Conservation (phyloP, 2,797 vertebrate species). For the Cynodonichthys magdalenae region DNA sequence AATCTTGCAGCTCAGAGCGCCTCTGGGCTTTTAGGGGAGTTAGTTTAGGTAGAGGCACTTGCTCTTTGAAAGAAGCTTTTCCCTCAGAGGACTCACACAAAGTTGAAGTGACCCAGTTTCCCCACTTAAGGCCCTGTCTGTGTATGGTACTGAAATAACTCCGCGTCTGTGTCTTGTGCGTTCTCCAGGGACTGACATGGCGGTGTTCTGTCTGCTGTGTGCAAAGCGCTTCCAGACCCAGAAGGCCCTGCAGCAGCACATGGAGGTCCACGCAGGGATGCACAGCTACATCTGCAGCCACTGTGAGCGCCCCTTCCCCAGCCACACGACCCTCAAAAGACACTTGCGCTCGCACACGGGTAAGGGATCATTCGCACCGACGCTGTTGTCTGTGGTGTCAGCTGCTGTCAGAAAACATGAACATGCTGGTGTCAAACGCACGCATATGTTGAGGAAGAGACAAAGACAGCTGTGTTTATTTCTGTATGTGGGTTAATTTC, state of each 20-base stretch:
- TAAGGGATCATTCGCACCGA: constrained; percentile 63
- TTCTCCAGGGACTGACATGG: constrained; percentile 95
- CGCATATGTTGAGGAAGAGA: constrained; percentile 24
- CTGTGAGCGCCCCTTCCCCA: constrained; percentile 97
- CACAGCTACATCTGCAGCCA: constrained; percentile 99
- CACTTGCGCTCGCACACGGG: constrained; percentile 98
- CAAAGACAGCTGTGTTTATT: constrained; percentile 49
- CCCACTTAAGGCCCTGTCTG: constrained; percentile 81
- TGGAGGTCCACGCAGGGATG: constrained; percentile 98
- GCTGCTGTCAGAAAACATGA: constrained; percentile 20
- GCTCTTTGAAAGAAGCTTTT: constrained; percentile 83
- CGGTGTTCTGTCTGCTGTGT: constrained; percentile 98
- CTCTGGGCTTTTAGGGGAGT: constrained; percentile 79
- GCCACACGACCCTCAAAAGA: constrained; percentile 97
- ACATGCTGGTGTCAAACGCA: constrained; percentile 29
- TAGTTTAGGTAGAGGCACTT: constrained; percentile 81
- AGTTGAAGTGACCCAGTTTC: constrained; percentile 85
- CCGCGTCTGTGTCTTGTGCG: constrained; percentile 74
- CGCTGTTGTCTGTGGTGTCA: constrained; percentile 9
- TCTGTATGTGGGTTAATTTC: constrained; percentile 63
- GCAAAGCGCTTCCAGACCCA: constrained; percentile 99
- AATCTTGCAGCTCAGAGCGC: constrained; percentile 76
- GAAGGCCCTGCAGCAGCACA: constrained; percentile 99
- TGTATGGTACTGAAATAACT: constrained; percentile 81
- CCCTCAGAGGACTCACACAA: constrained; percentile 81